Percentiles rank a stretch among this genome's conserved stretches.
Conservation (phyloP, 2,113 vertebrate genomes). For the Aythya baeri region DNA sequence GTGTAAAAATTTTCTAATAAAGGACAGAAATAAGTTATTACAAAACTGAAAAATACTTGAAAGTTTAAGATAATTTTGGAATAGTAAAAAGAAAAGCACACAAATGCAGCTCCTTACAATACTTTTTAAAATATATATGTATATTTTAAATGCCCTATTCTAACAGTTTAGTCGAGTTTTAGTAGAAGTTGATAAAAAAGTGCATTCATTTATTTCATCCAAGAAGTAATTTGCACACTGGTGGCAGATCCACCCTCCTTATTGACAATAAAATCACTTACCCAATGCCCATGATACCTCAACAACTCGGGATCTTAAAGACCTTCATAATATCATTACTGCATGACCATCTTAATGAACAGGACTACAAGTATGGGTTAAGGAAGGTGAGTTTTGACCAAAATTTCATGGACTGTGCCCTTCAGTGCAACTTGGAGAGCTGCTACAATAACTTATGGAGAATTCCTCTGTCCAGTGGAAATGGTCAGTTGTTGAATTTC, state of each 20-base stretch:
- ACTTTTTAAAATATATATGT: not conserved
- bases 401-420: not conserved
- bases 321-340: not conserved
- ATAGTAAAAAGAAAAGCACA: not conserved
- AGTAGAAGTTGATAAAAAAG: rapidly evolving
- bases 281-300: not conserved
- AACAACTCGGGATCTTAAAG: not conserved
- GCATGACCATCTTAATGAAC: not conserved
- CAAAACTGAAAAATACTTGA: not conserved
- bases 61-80: not conserved
- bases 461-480: not conserved
- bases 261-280: not conserved
- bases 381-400: not conserved
- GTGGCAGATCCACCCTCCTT: not conserved
- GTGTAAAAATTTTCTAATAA: not conserved
- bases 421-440: not conserved
- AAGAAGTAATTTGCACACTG: not conserved
- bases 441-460: too few species aligned
- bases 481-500: rapidly evolving
- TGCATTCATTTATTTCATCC: not conserved
- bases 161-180: not conserved
- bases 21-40: not conserved
- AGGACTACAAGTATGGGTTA: not conserved
- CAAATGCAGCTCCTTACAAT: not conserved
- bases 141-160: not conserved